These are phyloP conservation scores for Diorhabda sublineata DNA, from an alignment of 1,140 invertebrate species.

Conservation along the genomic window DNA sequence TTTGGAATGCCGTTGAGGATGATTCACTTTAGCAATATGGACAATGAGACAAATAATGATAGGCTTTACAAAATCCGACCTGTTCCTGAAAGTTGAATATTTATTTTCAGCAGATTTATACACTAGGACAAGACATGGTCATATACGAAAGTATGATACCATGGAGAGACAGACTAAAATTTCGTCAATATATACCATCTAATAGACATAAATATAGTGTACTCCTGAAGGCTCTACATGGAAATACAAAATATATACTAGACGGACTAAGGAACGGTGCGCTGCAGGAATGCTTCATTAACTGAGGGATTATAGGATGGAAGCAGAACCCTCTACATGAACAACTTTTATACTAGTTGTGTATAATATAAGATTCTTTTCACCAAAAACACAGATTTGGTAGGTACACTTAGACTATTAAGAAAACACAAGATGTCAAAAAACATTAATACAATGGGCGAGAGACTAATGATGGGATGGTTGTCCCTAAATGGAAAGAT, in stretches of 20 bases:
- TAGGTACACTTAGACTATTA: constrained; percentile 46
- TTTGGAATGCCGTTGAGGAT: constrained; percentile 1
- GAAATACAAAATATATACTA: constrained; percentile 38
- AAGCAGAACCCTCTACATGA: constrained; percentile 26
- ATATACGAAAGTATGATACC: constrained; percentile 20
- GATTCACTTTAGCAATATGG: constrained; percentile 1
- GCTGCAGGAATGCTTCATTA: constrained; percentile 1
- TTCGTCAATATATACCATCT: constrained; percentile 18
- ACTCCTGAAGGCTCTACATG: constrained; percentile 38
- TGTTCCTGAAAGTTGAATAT: not conserved
- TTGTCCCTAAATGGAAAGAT: not conserved
- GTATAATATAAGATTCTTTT: constrained; percentile 43
- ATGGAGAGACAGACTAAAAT: constrained; percentile 17
- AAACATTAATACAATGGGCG: not conserved
- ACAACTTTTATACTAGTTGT: constrained; percentile 46
- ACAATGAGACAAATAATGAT: not conserved
- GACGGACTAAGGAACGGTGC: constrained; percentile 22
- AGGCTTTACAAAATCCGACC: not conserved
- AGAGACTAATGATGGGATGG: not conserved
- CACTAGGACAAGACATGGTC: constrained; percentile 8
- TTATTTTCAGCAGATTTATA: not conserved
- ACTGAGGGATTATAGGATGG: constrained; percentile 14
- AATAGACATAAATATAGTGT: constrained; percentile 30
- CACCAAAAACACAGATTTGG: constrained; percentile 46
- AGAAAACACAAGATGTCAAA: constrained; percentile 25